Evolutionary conservation across 2,797 vertebrate genomes (phyloP), one percentile per base, ranked within the genome.

Genomic region (Sebastes reedi): DNA sequence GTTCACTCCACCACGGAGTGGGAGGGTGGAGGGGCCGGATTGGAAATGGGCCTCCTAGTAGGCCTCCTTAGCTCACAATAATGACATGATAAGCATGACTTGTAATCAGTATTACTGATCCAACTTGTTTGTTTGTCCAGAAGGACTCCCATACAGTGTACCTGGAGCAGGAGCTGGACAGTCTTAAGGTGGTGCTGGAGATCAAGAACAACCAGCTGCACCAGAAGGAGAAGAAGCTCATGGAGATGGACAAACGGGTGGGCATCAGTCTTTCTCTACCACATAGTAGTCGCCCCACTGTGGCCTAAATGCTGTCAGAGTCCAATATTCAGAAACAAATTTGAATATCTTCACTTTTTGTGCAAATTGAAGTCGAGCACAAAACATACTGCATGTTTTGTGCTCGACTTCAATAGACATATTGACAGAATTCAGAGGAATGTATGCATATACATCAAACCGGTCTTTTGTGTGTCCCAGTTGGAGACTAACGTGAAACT

Each of bases 221-320:
- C 77, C 95, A 97, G 76, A 98, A 98, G 88, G 97, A 99, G 27
- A 93, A 97, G 89, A 98, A 97, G 83, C 88, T 99, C 39, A 97
- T 98, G 97, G 97, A 97, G 80, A 97, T 98, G 95, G 97, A 98
- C 87, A 98, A 97, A 82, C 93, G 98, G 97, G 98, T 98, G 81
- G 4, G 87, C 24, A 8, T 14, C 42, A 4, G 8, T 34, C 20
- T 14, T 2, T 61, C 7, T 25, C n/a, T 18, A 1, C 22, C 13
- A 13, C 20, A 24, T 6, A 13, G 46, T 24, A 16, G n/a, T 34
- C 5, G 6, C 29, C n/a, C 13, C 42, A 29, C 36, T 27, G 10
- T 6, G 14, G 14, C 66, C 8, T 14, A n/a, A 39, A 62, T 13
- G 10, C 20, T 50, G 18, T 58, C 29, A 34, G 25, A 27, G 52